phyloP scores from a whole-genome alignment of 2,113 vertebrate species.

The Catharus minimus region DNA sequence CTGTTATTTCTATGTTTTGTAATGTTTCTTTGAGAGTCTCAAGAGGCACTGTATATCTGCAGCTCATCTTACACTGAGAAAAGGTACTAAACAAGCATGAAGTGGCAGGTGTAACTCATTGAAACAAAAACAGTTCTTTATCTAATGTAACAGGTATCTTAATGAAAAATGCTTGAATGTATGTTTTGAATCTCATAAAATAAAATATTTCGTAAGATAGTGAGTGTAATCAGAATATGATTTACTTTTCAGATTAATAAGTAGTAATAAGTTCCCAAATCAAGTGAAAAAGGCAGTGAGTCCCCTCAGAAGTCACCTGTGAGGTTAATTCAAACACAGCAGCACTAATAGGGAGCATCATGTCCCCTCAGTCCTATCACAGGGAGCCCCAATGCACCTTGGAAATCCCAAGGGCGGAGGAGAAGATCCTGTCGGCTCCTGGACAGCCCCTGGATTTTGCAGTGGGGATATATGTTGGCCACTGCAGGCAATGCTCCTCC shows the following conservation, averaged over 20 bases:
- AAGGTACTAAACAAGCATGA: neutral
- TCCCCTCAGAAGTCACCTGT: neutral
- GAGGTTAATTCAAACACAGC: neutral
- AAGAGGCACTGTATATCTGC: neutral
- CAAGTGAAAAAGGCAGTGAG: neutral
- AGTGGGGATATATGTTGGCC: rapidly evolving
- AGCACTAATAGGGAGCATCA: rapidly evolving
- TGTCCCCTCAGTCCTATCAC: neutral
- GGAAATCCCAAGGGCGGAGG: neutral
- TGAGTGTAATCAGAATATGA: neutral
- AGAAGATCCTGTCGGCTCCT: rapidly evolving
- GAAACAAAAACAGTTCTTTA: neutral
- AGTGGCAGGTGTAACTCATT: neutral
- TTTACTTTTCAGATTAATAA: neutral
- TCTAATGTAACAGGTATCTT: neutral
- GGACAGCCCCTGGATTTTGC: neutral
- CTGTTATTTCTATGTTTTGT: neutral
- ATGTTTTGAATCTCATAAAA: neutral
- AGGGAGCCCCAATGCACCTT: rapidly evolving
- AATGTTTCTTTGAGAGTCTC: neutral
- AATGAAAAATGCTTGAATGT: neutral
- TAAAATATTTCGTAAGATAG: neutral
- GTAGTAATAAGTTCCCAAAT: neutral
- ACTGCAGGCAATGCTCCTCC: neutral
- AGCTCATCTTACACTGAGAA: neutral